Evolutionary conservation across 2,797 vertebrate genomes (phyloP), one percentile per base, ranked within the genome.

Genomic region (Protosalanx chinensis): DNA sequence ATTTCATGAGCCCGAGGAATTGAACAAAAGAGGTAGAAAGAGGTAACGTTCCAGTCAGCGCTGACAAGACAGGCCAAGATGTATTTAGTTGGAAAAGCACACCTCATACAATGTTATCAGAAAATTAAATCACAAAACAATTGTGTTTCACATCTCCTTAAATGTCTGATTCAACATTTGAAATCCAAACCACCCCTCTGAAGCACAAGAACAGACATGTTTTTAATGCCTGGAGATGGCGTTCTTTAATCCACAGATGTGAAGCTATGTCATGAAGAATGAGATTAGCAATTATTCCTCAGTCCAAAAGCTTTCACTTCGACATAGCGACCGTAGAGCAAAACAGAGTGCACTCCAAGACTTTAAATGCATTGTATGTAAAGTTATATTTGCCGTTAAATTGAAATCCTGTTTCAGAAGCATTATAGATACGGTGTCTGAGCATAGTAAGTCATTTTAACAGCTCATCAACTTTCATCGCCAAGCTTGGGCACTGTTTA

Each of bases 111-210:
- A 90, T 89, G 76, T 51, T 92, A 92, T 93, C 92, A 92, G 85
- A 92, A 91, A 92, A 93, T 93, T 90, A 81, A 90, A 93, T 92
- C 91, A 87, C 76, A 35, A 83, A 87, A 89, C 87, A 88, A 88
- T 88, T 83, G 87, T 72, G 76, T 81, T 79, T 82, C 81, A 79
- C 81, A 69, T 86, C 85, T 78, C 79, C 85, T 87, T 76, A 83
- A 85, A 83, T 84, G 85, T 84, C 65, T 3, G 73, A 82, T 84
- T 83, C 70, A 78, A 89, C 88, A 86, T 84, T 77, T 82, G 83
- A 85, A 90, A 88, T 85, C 37, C 76, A 88, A 87, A 85, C 85
- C 77, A 71, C 75, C 83, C 79, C 79, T 87, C 78, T 0, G 56
- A 69, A 73, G 27, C 76, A 46, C 53, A 64, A 70, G 71, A 75